A percentile compares a stretch with the other conserved stretches of the same genome.
Conservation (phyloP, 2,113 vertebrate genomes). For the Antennarius striatus region DNA sequence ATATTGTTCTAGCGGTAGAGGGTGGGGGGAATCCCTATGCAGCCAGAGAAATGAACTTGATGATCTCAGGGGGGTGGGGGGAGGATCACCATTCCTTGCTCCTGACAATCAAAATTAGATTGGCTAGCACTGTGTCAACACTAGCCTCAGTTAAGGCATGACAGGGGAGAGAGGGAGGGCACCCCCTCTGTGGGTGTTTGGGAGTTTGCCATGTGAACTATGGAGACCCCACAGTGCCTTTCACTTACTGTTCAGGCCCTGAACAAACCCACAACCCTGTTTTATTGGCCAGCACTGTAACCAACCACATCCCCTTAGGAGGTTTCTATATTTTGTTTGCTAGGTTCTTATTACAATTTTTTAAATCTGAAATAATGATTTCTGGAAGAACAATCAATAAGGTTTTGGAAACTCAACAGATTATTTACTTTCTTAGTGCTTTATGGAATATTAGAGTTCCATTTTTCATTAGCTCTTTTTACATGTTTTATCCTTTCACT, state of each 20-base stretch:
- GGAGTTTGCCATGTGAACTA: constrained; percentile 83
- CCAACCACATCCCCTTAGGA: constrained; percentile 53
- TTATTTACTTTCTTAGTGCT: constrained; percentile 1
- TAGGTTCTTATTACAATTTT: constrained; percentile 9
- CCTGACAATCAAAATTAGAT: constrained; percentile 83
- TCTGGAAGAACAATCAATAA: not conserved
- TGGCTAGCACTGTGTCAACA: constrained; percentile 82
- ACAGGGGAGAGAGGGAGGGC: constrained; percentile 70
- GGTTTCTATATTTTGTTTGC: constrained; percentile 49
- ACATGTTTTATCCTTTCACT: not conserved
- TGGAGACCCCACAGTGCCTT: constrained; percentile 83
- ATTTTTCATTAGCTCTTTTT: not conserved
- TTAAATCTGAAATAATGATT: not conserved
- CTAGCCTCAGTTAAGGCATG: constrained; percentile 77
- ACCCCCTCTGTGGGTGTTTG: constrained; percentile 71
- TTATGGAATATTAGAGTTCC: not conserved
- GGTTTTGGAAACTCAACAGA: not conserved
- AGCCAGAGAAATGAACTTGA: constrained; percentile 83
- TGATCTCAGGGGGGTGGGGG: constrained; percentile 79
- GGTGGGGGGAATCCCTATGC: constrained; percentile 63
- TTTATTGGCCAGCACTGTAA: constrained; percentile 76
- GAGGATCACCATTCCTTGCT: constrained; percentile 76
- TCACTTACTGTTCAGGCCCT: constrained; percentile 78
- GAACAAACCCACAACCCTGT: constrained; percentile 72
- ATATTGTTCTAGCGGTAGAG: constrained; percentile 80